Base-by-base conservation (phyloP, 2,113 vertebrate species). In the Varanus salvator region DNA sequence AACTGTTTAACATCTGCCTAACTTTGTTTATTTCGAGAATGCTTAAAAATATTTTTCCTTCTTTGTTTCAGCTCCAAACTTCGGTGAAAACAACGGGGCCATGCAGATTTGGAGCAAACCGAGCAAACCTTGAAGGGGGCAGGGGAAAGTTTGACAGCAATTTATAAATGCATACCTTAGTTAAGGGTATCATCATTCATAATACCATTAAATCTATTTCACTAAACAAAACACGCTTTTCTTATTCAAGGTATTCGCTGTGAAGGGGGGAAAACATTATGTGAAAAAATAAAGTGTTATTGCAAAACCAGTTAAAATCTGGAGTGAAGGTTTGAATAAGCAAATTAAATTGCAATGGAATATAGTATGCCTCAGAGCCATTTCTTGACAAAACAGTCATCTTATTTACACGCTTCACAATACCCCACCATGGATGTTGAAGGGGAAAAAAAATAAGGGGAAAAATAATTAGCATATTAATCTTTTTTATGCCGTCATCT, bases 391-490 rank as follows among this genome's bases (percentile, higher is more conserved):
- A 99, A 99, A 98, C 98, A 99, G 98, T 98, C 98, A 98, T 98
- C 98, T 99, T 99, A 99, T 99, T 99, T 99, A 99, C 98, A 99
- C 98, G 98, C 98, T 98, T 98, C 98, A 98, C 98, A 99, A 99
- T 99, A 98, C 98, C 98, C 98, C 97, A 96, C 98, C 96, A 97
- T 98, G 98, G 98, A 98, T 98, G 98, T 99, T 96, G 97, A 98
- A 98, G 97, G 88, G 88, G 88, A 97, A 98, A 98, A 98, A 98
- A 98, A 99, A 98, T 98, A 99, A 98, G 98, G 98, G 98, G 98
- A 98, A 97, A 97, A 98, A 99, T 99, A 99, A 99, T 99, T 99
- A 99, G 98, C 99, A 99, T 99, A 99, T 99, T 99, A 99, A 99
- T 99, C 98, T 99, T 99, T 99, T 99, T 99, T 99, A 99, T 99